A percentile compares a stretch with the other conserved stretches of the same genome.
Evolutionary conservation across 2,113 vertebrate genomes (phyloP).

Genomic region (Bubo scandiacus): DNA sequence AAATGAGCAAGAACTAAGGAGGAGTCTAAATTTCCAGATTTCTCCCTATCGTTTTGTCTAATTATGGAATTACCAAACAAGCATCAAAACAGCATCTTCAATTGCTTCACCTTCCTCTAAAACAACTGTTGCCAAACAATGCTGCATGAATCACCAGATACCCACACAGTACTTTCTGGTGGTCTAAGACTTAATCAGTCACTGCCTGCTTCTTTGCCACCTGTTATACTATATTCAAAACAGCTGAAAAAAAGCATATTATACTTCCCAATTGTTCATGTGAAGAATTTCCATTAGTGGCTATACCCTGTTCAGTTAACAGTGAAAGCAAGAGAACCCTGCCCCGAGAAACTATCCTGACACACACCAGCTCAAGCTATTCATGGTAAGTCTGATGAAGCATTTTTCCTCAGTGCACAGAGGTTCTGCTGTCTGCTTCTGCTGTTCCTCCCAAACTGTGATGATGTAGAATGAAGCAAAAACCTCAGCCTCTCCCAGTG

Average conservation of each 20-base stretch:
- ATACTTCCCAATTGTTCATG: background rate
- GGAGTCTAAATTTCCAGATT: background rate
- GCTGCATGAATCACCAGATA: background rate
- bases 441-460: background rate
- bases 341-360: background rate
- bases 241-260: background rate
- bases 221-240: background rate
- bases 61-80: background rate
- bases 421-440: background rate
- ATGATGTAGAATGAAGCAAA: background rate
- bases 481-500: background rate
- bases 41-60: background rate
- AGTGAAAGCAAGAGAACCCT: background rate
- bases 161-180: background rate
- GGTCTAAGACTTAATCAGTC: background rate
- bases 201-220: background rate
- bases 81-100: background rate
- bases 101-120: background rate
- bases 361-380: background rate
- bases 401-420: background rate
- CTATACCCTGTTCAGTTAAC: background rate
- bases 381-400: background rate
- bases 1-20: background rate
- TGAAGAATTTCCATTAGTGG: background rate
- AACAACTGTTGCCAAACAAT: background rate